Evolutionary conservation across 2,888 invertebrate species (phyloP), one percentile per base, ranked within the genome.

Genomic region (Priocnemis perturbator): DNA sequence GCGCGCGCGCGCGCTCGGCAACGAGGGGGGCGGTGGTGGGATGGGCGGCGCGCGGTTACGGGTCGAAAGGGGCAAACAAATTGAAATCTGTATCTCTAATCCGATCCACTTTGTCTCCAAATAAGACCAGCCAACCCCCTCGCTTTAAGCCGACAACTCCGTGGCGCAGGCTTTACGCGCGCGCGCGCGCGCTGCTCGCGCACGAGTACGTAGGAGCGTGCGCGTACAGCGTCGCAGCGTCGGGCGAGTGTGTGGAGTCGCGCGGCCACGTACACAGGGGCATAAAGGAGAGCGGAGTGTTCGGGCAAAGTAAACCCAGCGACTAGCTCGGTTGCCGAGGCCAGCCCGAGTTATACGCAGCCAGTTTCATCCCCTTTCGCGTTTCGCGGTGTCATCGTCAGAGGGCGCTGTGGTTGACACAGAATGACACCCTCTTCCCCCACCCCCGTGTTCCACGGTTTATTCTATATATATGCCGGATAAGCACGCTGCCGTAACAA

Each of bases 381-480:
- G 87, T 88, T 84, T 83, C 84, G 78, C 84, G 83, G 85, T 88
- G 88, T 88, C 88, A 88, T 88, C 86, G 87, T 87, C 88, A 88
- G 88, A 87, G 88, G 88, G 86, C 85, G 84, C 88, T 88, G 88
- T 74, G 86, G 87, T 87, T 88, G 88, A 88, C 88, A 88, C 86
- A 81, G 83, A 86, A 87, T 85, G 87, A 87, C 87, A 87, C 87
- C 84, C 87, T 71, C 69, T 60, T 59, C 65, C 67, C 71, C 69
- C 59, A 57, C 60, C 60, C 56, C 23, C 55, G 20, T n/a, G n/a
- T n/a, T n/a, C n/a, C n/a, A n/a, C 60, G 30, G 26, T 26, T 2
- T 37, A 26, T 9, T n/a, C 26, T 47, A 30, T 20, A 21, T 23
- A 23, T 44, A 19, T n/a, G n/a, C 48, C 26, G 26, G 30, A 45